phyloP scores from a whole-genome alignment of 2,797 vertebrate species.

The Eleutherodactylus coqui region DNA sequence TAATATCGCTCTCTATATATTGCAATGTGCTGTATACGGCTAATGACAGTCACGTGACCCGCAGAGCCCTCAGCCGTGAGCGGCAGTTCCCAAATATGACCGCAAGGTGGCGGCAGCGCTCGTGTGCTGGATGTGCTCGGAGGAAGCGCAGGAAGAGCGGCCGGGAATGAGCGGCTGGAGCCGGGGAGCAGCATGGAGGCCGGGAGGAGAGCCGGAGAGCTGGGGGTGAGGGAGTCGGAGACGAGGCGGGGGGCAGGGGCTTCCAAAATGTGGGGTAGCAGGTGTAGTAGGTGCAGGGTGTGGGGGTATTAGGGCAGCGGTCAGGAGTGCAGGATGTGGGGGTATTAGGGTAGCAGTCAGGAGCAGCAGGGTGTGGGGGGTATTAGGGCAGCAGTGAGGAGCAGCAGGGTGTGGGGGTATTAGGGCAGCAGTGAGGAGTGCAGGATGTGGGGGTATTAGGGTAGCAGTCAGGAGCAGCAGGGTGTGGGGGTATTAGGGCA shows the following conservation, averaged over 20 bases:
- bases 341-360: background rate
- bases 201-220: background rate
- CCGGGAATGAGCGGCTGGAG: background rate
- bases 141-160: background rate
- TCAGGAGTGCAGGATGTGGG: background rate
- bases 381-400: background rate
- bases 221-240: background rate
- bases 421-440: background rate
- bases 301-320: background rate
- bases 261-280: background rate
- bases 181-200: background rate
- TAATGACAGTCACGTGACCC: background rate
- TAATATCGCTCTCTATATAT: too few relatives aligned
- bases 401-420: background rate
- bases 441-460: background rate
- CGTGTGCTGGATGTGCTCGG: background rate
- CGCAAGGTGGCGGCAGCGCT: conserved; percentile 34
- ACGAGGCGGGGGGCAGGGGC: background rate
- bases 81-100: background rate
- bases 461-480: background rate
- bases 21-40: background rate
- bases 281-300: too few relatives aligned
- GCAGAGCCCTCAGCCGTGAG: background rate
- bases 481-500: too few relatives aligned
- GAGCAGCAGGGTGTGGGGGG: background rate